phyloP scores from a whole-genome alignment of 2,888 invertebrate genomes.

The Listrodromus nycthemerus region DNA sequence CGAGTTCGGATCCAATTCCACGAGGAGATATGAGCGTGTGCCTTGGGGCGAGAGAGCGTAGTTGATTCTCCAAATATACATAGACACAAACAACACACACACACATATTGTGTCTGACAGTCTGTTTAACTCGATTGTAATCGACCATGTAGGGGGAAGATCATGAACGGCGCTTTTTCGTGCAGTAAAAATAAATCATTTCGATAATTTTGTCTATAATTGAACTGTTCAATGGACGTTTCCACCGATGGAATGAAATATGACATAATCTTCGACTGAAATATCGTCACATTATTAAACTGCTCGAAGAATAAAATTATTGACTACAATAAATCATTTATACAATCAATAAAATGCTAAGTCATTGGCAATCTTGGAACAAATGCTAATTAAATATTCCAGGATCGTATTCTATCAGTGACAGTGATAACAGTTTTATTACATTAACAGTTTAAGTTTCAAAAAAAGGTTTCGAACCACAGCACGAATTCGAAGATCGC shows the following conservation, averaged over 20 bases:
- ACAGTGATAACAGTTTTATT: slow-evolving; percentile 33
- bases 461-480: slow-evolving; percentile 1
- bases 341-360: background rate
- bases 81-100: background rate
- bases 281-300: background rate
- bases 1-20: slow-evolving; percentile 60
- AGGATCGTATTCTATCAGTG: background rate
- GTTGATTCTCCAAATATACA: slow-evolving; percentile 27
- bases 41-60: slow-evolving; percentile 8
- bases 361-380: background rate
- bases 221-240: background rate
- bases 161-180: background rate
- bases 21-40: slow-evolving; percentile 54
- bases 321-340: background rate
- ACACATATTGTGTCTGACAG: slow-evolving; percentile 56
- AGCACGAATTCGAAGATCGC: background rate
- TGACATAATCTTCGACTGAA: background rate
- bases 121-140: slow-evolving; percentile 15
- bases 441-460: slow-evolving; percentile 31
- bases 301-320: background rate
- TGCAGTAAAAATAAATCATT: background rate
- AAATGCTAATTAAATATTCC: slow-evolving; percentile 1
- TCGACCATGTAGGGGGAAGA: slow-evolving; percentile 9
- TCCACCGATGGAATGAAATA: background rate
- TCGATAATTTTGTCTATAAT: background rate